A percentile compares a stretch with the other conserved stretches of the same genome.
Evolutionary conservation across 1,140 invertebrate species (phyloP).

Genomic region (Apis dorsata): DNA sequence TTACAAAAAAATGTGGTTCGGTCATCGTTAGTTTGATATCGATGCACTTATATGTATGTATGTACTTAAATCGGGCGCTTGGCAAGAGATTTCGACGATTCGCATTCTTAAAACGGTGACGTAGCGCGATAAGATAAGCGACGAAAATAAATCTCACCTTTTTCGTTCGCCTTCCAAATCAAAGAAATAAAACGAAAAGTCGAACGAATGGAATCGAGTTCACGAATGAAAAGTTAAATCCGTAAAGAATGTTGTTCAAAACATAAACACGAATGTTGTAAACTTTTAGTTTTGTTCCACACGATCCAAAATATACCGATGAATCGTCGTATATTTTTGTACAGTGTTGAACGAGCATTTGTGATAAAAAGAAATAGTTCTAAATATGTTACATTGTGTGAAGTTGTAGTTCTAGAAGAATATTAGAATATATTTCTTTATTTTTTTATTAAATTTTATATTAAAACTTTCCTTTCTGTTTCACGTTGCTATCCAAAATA

Average conservation of each 20-base stretch:
- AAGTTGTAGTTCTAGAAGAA: background rate
- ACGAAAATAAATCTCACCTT: slow-evolving; percentile 49
- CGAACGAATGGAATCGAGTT: background rate
- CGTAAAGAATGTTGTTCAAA: background rate
- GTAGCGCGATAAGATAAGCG: slow-evolving; percentile 56
- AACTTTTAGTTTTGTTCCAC: background rate
- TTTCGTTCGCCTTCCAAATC: background rate
- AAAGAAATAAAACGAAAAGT: background rate
- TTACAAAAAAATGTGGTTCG: background rate
- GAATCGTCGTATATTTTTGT: background rate
- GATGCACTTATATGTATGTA: background rate
- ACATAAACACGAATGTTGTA: background rate
- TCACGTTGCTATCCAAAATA: background rate
- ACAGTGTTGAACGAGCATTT: background rate
- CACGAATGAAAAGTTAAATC: slow-evolving; percentile 7
- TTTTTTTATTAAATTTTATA: too few relatives aligned
- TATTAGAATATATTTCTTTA: too few relatives aligned
- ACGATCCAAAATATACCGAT: background rate
- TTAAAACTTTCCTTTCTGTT: background rate
- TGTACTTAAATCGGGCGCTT: slow-evolving; percentile 10
- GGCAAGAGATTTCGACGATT: slow-evolving; percentile 23
- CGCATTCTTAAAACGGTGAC: slow-evolving; percentile 52
- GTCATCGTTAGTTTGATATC: background rate
- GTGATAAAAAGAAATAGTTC: background rate
- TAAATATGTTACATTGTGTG: background rate